A percentile compares a stretch with the other conserved stretches of the same genome.
Conservation (phyloP, 1,140 invertebrate genomes). For the Hermetia illucens region DNA sequence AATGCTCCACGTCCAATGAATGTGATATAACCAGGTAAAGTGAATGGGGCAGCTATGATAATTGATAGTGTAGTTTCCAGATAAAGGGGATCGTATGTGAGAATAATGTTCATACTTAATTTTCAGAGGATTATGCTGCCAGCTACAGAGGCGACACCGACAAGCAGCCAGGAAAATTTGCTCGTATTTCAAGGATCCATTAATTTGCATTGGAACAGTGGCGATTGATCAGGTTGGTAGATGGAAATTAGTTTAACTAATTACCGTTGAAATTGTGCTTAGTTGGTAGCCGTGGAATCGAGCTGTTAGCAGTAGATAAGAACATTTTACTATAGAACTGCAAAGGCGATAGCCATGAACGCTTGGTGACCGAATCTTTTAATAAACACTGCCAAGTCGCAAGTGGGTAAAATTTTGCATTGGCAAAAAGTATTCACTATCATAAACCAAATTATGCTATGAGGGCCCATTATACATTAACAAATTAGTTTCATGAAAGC, state of each 20-base stretch:
- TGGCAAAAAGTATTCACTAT: no score
- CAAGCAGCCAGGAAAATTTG: constrained; percentile 73
- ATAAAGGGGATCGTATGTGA: no score
- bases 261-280: not conserved
- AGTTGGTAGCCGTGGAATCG: not conserved
- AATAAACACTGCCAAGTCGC: no score
- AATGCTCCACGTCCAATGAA: constrained; percentile 68
- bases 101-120: not conserved
- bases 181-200: constrained; percentile 78
- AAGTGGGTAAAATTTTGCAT: no score
- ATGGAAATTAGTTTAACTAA: not conserved
- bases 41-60: no score
- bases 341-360: no score
- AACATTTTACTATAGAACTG: no score
- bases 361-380: no score
- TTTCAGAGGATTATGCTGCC: constrained; percentile 65
- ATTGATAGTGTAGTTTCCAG: no score
- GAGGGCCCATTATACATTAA: no score
- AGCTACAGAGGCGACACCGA: constrained; percentile 69
- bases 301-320: not conserved
- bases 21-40: constrained; percentile 57
- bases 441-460: no score
- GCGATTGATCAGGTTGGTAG: constrained; percentile 54
- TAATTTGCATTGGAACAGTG: constrained; percentile 75
- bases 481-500: no score